Evolutionary conservation across 2,113 vertebrate genomes (phyloP).

Genomic region (Tachuris rubrigastra): DNA sequence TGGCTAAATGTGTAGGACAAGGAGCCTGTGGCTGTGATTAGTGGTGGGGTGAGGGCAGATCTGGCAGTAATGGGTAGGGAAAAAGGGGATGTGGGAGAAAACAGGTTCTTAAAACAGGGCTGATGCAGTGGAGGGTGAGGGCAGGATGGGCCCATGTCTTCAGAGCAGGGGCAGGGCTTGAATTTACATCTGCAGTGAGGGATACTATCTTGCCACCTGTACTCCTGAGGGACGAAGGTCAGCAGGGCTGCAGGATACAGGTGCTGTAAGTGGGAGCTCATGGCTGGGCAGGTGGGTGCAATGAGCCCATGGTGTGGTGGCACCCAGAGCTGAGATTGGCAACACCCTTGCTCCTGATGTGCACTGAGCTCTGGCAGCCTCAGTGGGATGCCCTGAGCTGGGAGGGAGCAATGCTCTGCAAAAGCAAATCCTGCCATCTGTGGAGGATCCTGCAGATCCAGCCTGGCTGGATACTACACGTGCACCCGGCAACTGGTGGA

Average conservation of each 20-base stretch:
- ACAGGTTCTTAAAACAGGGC: fast-evolving
- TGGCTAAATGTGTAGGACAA: not conserved
- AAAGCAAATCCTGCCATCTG: not conserved
- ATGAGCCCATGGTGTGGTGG: not conserved
- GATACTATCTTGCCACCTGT: not conserved
- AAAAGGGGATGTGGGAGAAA: not conserved
- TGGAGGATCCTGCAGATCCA: not conserved
- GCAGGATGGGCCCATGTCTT: not conserved
- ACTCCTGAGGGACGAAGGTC: not conserved
- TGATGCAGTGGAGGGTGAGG: not conserved
- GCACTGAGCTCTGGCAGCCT: not conserved
- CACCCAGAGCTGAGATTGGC: not conserved
- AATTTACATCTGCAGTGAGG: too few relatives aligned
- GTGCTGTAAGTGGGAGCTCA: not conserved
- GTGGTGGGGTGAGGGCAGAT: not conserved
- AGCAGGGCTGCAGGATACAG: not conserved
- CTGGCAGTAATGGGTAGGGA: too few relatives aligned
- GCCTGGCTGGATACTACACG: not conserved
- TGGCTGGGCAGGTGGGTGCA: not conserved
- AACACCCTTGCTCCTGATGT: fast-evolving
- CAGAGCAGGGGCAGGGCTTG: not conserved
- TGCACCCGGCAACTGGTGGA: not conserved
- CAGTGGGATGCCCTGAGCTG: not conserved
- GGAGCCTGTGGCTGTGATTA: not conserved
- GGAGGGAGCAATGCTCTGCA: not conserved